These are phyloP conservation scores for Polypedilum vanderplanki DNA, from an alignment of 1,140 invertebrate species.

Conservation along the genomic window DNA sequence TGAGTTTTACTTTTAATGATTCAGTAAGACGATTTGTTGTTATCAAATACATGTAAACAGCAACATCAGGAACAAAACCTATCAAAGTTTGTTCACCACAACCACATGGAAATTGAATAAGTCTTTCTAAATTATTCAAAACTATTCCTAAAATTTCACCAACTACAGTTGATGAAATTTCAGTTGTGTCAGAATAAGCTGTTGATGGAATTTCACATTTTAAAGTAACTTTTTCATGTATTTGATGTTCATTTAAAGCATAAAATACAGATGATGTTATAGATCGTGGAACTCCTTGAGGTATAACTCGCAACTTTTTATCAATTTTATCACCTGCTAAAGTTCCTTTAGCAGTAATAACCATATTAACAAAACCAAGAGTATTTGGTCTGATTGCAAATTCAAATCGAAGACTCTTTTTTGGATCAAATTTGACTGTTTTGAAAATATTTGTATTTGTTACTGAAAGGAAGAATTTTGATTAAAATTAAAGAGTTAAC, in stretches of 20 bases:
- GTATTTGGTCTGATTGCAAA: slow-evolving; percentile 59
- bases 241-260: slow-evolving; percentile 54
- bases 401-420: not conserved
- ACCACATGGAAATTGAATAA: slow-evolving; percentile 78
- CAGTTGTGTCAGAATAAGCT: slow-evolving; percentile 62
- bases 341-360: slow-evolving; percentile 60
- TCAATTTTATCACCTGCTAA: slow-evolving; percentile 66
- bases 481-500: not conserved
- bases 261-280: slow-evolving; percentile 58
- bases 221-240: slow-evolving; percentile 51
- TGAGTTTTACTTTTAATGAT: slow-evolving; percentile 58
- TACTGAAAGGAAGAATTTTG: too few species aligned
- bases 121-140: slow-evolving; percentile 63
- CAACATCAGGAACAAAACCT: slow-evolving; percentile 84
- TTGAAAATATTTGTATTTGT: not conserved
- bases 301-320: slow-evolving; percentile 64
- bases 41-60: slow-evolving; percentile 66
- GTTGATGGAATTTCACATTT: slow-evolving; percentile 63
- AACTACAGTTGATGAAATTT: slow-evolving; percentile 64
- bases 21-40: slow-evolving; percentile 39
- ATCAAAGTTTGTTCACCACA: slow-evolving; percentile 95
- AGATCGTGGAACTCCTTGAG: slow-evolving; percentile 61
- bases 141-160: slow-evolving; percentile 70
- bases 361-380: slow-evolving; percentile 65
- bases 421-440: not conserved